phyloP scores from a whole-genome alignment of 2,113 vertebrate genomes.

The Delphinapterus leucas region DNA sequence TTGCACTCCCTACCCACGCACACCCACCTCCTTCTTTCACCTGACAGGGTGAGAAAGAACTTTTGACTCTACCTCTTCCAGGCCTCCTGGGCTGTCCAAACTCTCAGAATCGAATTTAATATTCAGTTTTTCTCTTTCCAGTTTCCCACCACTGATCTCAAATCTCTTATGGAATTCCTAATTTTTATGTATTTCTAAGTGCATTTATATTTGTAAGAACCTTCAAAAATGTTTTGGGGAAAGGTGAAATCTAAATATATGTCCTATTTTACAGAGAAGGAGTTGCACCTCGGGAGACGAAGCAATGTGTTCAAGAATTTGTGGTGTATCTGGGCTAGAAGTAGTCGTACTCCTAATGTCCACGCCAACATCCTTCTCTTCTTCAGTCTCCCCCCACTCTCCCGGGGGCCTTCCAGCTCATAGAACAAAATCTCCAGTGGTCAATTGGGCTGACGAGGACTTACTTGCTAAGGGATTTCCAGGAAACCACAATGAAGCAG shows the following conservation, averaged over 20 bases:
- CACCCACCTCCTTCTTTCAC: background rate
- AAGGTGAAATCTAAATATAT: background rate
- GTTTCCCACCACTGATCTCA: background rate
- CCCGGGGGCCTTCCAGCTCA: background rate
- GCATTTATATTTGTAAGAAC: background rate
- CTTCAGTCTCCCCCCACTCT: background rate
- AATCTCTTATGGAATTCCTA: background rate
- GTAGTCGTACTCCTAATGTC: too few relatives aligned
- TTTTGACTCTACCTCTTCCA: background rate
- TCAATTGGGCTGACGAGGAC: background rate
- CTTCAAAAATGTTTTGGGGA: background rate
- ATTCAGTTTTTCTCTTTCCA: background rate
- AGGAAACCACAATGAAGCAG: background rate
- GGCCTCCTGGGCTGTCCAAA: background rate
- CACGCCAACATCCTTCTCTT: background rate
- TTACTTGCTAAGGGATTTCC: background rate
- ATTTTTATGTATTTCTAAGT: background rate
- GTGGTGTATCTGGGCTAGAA: background rate
- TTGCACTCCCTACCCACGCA: rapidly evolving
- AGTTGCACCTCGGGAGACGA: background rate
- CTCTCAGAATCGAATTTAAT: background rate
- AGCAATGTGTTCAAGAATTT: background rate
- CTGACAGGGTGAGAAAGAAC: background rate
- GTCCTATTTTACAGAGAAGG: background rate
- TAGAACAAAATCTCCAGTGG: background rate